These are phyloP conservation scores for Plagodis pulveraria DNA, from an alignment of 2,888 invertebrate genomes.

Conservation along the genomic window DNA sequence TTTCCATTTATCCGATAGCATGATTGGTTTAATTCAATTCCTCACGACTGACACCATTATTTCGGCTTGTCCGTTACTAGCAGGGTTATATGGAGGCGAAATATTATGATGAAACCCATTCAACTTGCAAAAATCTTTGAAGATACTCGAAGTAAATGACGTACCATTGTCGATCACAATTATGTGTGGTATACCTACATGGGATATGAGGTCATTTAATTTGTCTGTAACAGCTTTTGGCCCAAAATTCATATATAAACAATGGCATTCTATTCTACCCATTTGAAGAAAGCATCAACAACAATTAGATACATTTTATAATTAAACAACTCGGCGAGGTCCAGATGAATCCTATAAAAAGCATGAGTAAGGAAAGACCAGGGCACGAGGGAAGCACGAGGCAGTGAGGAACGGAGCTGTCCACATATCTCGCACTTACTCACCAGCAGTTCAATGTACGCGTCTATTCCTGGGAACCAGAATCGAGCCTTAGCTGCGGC, in stretches of 20 bases:
- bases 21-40: background rate
- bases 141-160: constrained; percentile 28
- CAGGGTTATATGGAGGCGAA: constrained; percentile 27
- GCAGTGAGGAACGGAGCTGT: constrained; percentile 6
- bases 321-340: background rate
- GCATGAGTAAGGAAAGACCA: constrained; percentile 29
- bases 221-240: constrained; percentile 8
- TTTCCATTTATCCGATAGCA: background rate
- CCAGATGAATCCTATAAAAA: background rate
- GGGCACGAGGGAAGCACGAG: background rate
- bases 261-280: background rate
- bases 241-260: background rate
- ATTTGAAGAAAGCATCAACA: background rate
- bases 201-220: constrained; percentile 10
- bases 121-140: constrained; percentile 28
- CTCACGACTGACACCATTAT: constrained; percentile 1
- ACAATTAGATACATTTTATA: background rate
- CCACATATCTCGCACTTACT: background rate
- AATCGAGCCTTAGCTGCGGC: constrained; percentile 32
- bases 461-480: constrained; percentile 39
- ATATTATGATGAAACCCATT: constrained; percentile 35
- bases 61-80: constrained; percentile 29
- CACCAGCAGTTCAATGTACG: constrained; percentile 22
- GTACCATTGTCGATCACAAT: constrained; percentile 38
- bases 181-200: constrained; percentile 21